phyloP scores from a whole-genome alignment of 2,113 vertebrate genomes.

The Origma solitaria region DNA sequence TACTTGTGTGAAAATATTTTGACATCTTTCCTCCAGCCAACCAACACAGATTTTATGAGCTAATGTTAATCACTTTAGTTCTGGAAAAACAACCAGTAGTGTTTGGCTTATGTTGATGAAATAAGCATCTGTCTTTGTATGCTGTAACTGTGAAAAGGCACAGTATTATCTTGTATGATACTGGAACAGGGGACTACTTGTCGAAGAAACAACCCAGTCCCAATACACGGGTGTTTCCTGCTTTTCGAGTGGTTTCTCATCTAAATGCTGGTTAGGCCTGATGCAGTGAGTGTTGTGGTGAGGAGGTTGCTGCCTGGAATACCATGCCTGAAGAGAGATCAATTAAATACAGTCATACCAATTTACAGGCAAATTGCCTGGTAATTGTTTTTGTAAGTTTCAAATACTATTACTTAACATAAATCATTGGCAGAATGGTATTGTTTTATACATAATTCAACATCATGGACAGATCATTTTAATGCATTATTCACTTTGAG shows the following conservation, averaged over 20 bases:
- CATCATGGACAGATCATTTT: not conserved
- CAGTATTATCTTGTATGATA: rapidly evolving
- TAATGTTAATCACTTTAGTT: not conserved
- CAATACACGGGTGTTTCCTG: not conserved
- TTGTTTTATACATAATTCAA: not conserved
- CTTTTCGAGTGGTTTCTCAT: not conserved
- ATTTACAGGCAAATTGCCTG: not conserved
- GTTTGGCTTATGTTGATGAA: not conserved
- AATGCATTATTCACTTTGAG: not conserved
- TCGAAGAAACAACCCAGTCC: not conserved
- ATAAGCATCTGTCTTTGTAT: not conserved
- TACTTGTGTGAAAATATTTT: not conserved
- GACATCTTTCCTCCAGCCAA: not conserved
- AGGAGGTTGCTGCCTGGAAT: not conserved
- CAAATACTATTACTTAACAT: not conserved
- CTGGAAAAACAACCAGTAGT: not conserved
- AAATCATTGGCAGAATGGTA: not conserved
- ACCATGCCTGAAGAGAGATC: not conserved
- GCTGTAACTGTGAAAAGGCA: not conserved
- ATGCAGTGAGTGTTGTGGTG: rapidly evolving
- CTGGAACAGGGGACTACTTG: not conserved
- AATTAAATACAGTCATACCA: not conserved
- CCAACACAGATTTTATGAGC: not conserved
- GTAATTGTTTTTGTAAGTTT: not conserved
- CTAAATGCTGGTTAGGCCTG: not conserved